phyloP scores from a whole-genome alignment of 1,140 invertebrate genomes.

The Brachionus paranguensis region DNA sequence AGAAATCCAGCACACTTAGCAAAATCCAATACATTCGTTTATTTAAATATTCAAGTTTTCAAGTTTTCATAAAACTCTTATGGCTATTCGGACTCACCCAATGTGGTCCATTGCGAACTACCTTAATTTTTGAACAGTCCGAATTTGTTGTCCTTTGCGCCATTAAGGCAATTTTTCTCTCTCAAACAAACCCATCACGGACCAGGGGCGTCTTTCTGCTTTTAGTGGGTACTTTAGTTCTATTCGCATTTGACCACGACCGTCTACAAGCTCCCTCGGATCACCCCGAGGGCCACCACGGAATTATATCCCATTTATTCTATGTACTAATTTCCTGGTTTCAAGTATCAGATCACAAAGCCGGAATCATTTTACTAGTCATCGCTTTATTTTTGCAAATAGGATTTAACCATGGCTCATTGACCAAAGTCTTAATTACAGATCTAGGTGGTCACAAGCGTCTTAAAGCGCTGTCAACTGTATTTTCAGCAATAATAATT shows the following conservation, averaged over 20 bases:
- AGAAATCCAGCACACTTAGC: constrained; percentile 43
- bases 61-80: constrained; percentile 52
- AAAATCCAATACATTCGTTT: constrained; percentile 48
- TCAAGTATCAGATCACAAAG: constrained; percentile 58
- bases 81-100: constrained; percentile 58
- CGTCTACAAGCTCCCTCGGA: constrained; percentile 44
- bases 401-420: constrained; percentile 50
- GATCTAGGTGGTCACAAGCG: constrained; percentile 58
- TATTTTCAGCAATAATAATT: constrained; percentile 52
- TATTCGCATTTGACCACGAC: constrained; percentile 59
- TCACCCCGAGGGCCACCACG: constrained; percentile 47
- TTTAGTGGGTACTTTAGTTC: constrained; percentile 53
- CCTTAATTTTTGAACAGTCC: constrained; percentile 58
- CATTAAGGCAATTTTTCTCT: constrained; percentile 54
- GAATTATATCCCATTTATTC: constrained; percentile 56
- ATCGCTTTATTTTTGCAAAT: constrained; percentile 53
- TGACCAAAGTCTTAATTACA: constrained; percentile 56
- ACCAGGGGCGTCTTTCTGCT: constrained; percentile 55
- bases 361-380: constrained; percentile 56
- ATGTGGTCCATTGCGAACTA: constrained; percentile 57
- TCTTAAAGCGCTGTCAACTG: constrained; percentile 55
- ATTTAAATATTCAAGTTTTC: constrained; percentile 53
- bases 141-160: constrained; percentile 56
- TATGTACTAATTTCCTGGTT: constrained; percentile 56
- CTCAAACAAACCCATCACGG: constrained; percentile 40